Conservation (phyloP, 2,113 vertebrate genomes). For the Poicephalus gulielmi region DNA sequence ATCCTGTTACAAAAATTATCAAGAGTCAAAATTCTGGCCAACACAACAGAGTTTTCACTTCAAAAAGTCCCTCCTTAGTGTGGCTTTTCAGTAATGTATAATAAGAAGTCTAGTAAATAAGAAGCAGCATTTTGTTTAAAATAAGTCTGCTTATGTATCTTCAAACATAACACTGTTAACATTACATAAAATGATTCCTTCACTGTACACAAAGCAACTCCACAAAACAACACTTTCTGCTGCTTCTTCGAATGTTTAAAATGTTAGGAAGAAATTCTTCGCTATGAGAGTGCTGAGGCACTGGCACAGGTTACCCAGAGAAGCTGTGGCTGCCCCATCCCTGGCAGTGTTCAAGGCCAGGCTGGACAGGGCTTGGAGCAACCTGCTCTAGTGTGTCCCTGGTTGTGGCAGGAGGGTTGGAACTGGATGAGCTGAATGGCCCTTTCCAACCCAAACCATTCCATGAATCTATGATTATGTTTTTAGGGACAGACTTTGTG, state of each 20-base stretch:
- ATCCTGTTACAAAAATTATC: slow-evolving; percentile 26
- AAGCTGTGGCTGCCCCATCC: neutral
- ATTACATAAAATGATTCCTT: neutral
- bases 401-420: neutral
- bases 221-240: neutral
- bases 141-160: neutral
- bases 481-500: neutral
- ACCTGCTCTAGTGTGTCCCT: neutral
- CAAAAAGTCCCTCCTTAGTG: neutral
- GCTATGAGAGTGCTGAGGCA: neutral
- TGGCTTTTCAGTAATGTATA: neutral
- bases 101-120: neutral
- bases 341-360: neutral
- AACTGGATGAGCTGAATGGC: neutral
- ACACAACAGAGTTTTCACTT: neutral
- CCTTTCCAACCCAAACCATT: neutral
- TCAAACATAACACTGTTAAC: neutral
- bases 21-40: neutral
- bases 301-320: neutral
- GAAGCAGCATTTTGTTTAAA: neutral
- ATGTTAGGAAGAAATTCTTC: neutral
- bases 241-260: neutral
- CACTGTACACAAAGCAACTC: neutral
- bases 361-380: neutral
- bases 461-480: neutral